A percentile compares a stretch with the other conserved stretches of the same genome.
Conservation (phyloP, 2,797 vertebrate genomes). For the Spea hammondii region DNA sequence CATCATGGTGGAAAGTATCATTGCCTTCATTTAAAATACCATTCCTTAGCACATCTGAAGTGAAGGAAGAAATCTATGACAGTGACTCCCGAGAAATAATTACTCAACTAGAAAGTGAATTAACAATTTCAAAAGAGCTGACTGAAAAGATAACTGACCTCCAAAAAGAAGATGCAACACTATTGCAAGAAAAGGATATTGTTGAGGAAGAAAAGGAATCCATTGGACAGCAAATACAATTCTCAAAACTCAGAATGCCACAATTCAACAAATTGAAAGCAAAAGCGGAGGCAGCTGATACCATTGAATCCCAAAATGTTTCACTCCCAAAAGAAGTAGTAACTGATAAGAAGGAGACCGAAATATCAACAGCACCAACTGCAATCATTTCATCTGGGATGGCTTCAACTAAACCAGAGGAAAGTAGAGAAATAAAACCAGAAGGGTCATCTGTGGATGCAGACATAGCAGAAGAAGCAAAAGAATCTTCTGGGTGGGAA, state of each 20-base stretch:
- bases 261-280: neutral
- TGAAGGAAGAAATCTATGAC: no score
- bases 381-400: neutral
- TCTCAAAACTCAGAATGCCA: neutral
- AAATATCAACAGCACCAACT: neutral
- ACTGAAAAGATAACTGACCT: neutral
- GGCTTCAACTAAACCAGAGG: no score
- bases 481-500: neutral
- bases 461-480: no score
- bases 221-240: slow-evolving; percentile 45
- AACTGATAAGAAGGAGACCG: neutral
- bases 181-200: neutral
- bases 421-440: no score
- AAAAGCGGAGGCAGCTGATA: no score
- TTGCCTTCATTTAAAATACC: slow-evolving; percentile 11
- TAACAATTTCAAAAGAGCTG: neutral
- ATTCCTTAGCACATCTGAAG: neutral
- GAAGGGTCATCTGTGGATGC: no score
- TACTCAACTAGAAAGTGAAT: no score
- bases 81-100: no score
- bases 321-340: neutral
- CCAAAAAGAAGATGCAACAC: neutral
- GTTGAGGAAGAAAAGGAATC: neutral
- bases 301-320: neutral
- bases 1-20: neutral